phyloP scores from a whole-genome alignment of 2,888 invertebrate genomes.

The Trissolcus brochymenae region DNA sequence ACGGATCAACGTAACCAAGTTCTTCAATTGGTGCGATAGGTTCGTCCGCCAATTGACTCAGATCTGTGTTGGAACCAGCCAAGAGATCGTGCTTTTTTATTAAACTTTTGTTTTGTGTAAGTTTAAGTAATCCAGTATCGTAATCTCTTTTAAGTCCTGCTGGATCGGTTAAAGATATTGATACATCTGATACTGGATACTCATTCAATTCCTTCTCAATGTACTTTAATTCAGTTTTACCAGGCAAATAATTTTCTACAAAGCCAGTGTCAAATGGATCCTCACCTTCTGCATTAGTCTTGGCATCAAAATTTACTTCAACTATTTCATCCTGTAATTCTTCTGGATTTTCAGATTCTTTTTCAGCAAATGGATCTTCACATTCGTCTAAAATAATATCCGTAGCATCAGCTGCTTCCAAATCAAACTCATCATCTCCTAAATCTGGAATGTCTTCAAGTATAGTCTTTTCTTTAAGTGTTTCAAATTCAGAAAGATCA shows the following conservation, averaged over 20 bases:
- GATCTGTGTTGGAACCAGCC: conserved; percentile 86
- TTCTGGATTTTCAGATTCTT: conserved; percentile 71
- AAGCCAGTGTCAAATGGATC: conserved; percentile 93
- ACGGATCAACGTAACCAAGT: conserved; percentile 86
- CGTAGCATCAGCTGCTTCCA: conserved; percentile 55
- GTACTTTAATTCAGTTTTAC: conserved; percentile 80
- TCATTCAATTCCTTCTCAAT: conserved; percentile 82
- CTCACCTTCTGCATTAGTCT: conserved; percentile 78
- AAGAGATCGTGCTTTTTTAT: conserved; percentile 80
- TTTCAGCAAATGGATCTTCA: conserved; percentile 77
- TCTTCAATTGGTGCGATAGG: conserved; percentile 82
- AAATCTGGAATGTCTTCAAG: conserved; percentile 73
- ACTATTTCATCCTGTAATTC: conserved; percentile 69
- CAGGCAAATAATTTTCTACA: conserved; percentile 85
- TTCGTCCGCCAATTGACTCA: conserved; percentile 82
- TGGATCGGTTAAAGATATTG: conserved; percentile 82
- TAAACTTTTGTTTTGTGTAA: conserved; percentile 39
- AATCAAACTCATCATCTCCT: conserved; percentile 71
- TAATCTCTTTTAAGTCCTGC: conserved; percentile 77
- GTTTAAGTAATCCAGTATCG: conserved; percentile 69
- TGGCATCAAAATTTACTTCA: conserved; percentile 70
- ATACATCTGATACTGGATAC: conserved; percentile 75
- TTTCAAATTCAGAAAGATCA: conserved; percentile 79
- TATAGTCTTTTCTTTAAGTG: conserved; percentile 70
- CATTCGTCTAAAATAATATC: conserved; percentile 66